phyloP scores from a whole-genome alignment of 2,888 invertebrate genomes.

The Volucella inflata region DNA sequence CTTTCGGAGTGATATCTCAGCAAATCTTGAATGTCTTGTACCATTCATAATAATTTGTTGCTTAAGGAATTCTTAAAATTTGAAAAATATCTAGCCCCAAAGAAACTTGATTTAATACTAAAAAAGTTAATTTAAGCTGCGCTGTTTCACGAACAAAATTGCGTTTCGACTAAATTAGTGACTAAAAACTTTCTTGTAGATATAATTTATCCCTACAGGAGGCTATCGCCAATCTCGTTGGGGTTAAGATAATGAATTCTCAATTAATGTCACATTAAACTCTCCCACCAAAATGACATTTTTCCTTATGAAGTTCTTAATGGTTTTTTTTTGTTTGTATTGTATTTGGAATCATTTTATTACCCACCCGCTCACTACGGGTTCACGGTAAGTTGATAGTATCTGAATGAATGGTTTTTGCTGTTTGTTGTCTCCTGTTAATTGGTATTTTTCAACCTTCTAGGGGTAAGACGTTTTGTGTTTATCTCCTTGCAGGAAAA shows the following conservation, averaged over 20 bases:
- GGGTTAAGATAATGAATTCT: conserved; percentile 30
- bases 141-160: background rate
- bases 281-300: background rate
- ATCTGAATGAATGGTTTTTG: conserved; percentile 39
- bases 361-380: conserved; percentile 11
- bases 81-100: too few species aligned
- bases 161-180: conserved; percentile 1
- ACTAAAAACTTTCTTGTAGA: background rate
- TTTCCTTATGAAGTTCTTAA: background rate
- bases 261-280: conserved; percentile 22
- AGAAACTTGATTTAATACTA: too few species aligned
- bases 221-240: background rate
- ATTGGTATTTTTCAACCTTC: conserved; percentile 46
- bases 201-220: background rate
- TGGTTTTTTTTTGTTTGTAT: background rate
- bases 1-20: too few species aligned
- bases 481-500: conserved; percentile 29
- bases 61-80: too few species aligned
- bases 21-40: too few species aligned
- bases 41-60: too few species aligned
- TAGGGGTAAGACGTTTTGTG: conserved; percentile 18
- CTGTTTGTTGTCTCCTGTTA: conserved; percentile 26
- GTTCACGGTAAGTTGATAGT: background rate
- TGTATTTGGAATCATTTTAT: conserved; percentile 30
- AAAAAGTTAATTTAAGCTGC: too few species aligned